Conservation (phyloP, 2,888 invertebrate species). For the Pterostichus niger region DNA sequence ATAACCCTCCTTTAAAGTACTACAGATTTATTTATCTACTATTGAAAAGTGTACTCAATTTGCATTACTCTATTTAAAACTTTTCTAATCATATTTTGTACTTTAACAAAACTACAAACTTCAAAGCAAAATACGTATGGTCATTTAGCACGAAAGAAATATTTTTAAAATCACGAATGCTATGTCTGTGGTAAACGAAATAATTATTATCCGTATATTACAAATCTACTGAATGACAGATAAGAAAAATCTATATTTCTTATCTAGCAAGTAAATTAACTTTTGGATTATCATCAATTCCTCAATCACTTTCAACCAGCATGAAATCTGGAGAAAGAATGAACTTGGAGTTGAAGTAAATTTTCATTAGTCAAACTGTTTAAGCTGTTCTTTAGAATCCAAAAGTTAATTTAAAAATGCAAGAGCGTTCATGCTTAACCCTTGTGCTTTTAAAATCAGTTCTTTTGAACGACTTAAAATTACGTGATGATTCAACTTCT, state of each 20-base stretch:
- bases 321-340: conserved; percentile 6
- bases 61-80: conserved; percentile 22
- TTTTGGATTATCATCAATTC: conserved; percentile 39
- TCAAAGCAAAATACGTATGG: conserved; percentile 9
- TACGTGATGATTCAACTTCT: conserved; percentile 35
- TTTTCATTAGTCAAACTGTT: conserved; percentile 14
- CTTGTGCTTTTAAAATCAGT: conserved; percentile 21
- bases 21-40: conserved; percentile 14
- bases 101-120: conserved; percentile 40
- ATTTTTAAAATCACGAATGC: conserved; percentile 10
- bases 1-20: conserved; percentile 1
- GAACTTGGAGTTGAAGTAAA: not conserved
- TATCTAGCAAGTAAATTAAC: conserved; percentile 42
- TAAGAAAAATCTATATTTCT: conserved; percentile 31
- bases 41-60: conserved; percentile 24
- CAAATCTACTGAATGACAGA: conserved; percentile 36
- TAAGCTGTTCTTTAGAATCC: conserved; percentile 17
- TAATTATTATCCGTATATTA: conserved; percentile 34
- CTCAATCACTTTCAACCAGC: not conserved
- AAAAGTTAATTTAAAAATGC: conserved; percentile 50
- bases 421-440: conserved; percentile 37
- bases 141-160: not conserved
- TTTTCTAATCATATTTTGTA: conserved; percentile 26
- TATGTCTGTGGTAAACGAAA: conserved; percentile 13
- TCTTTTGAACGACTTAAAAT: conserved; percentile 30